phyloP scores from a whole-genome alignment of 2,797 vertebrate species.

The Melanotaenia maccullochi region DNA sequence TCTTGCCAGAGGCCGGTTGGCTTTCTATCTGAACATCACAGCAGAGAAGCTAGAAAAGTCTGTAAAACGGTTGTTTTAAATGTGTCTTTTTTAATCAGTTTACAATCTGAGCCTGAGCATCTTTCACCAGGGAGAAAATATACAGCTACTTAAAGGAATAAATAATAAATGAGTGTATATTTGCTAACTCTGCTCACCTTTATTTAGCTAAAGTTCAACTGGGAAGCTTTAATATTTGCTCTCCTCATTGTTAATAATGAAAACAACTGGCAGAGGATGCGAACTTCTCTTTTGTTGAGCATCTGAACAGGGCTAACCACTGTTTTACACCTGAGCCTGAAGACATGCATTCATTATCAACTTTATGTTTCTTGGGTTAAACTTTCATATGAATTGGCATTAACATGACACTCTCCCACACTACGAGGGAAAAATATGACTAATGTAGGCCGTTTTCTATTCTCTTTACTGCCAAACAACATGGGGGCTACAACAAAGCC shows the following conservation, averaged over 20 bases:
- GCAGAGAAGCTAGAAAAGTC: slow-evolving; percentile 22
- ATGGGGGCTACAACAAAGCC: slow-evolving; percentile 36
- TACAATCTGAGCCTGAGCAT: background rate
- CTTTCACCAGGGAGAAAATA: background rate
- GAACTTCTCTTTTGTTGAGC: background rate
- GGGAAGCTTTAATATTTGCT: background rate
- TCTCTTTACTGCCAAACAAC: slow-evolving; percentile 28
- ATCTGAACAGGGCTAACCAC: background rate
- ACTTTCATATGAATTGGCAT: slow-evolving; percentile 11
- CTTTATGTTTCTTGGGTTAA: background rate
- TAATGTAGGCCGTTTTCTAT: slow-evolving; percentile 13
- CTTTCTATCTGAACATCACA: slow-evolving; percentile 32
- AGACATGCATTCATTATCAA: slow-evolving; percentile 1
- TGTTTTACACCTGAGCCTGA: slow-evolving; percentile 3
- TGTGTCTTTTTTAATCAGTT: background rate
- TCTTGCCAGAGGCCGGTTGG: slow-evolving; percentile 21
- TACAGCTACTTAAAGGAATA: background rate
- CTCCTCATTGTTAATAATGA: background rate
- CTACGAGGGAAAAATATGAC: slow-evolving; percentile 6
- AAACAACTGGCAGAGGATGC: background rate
- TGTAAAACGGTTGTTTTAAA: slow-evolving; percentile 25
- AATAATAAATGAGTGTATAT: background rate
- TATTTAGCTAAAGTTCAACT: background rate
- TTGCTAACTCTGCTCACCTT: background rate
- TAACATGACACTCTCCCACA: slow-evolving; percentile 18